Evolutionary conservation across 2,888 invertebrate genomes (phyloP).

Genomic region (Venusia cambrica): DNA sequence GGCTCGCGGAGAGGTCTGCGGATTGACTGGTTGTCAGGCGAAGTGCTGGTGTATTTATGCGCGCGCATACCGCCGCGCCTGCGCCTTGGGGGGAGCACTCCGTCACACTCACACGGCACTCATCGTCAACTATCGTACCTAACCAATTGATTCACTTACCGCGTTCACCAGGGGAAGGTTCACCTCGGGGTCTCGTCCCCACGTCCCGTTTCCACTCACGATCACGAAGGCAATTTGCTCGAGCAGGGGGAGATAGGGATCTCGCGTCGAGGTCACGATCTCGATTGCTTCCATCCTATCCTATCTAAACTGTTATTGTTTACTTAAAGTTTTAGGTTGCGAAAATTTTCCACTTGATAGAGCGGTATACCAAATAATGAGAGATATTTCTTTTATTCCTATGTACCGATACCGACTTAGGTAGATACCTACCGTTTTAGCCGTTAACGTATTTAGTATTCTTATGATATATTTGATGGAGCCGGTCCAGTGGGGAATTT

Average conservation of each 20-base stretch:
- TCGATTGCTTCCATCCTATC: neutral
- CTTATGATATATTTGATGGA: too few relatives aligned
- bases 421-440: too few relatives aligned
- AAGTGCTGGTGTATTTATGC: slow-evolving; percentile 66
- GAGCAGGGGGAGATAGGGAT: slow-evolving; percentile 13
- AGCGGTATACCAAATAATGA: slow-evolving; percentile 1
- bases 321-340: neutral
- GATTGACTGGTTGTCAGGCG: slow-evolving; percentile 66
- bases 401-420: too few relatives aligned
- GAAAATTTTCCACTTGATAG: neutral
- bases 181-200: slow-evolving; percentile 9
- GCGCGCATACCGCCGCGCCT: slow-evolving; percentile 70
- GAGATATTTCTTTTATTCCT: slow-evolving; percentile 1
- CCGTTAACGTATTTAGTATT: too few relatives aligned
- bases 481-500: too few relatives aligned
- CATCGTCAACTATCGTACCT: slow-evolving; percentile 29
- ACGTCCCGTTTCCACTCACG: slow-evolving; percentile 6
- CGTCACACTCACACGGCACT: slow-evolving; percentile 35
- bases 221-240: slow-evolving; percentile 10
- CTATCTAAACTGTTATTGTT: slow-evolving; percentile 5
- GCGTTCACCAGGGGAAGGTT: slow-evolving; percentile 9
- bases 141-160: slow-evolving; percentile 41
- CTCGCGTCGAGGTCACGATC: slow-evolving; percentile 5
- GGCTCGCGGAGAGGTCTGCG: slow-evolving; percentile 47
- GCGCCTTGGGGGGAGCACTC: slow-evolving; percentile 62